A percentile compares a stretch with the other conserved stretches of the same genome.
These are phyloP conservation scores for Cataglyphis livida DNA, from an alignment of 2,888 invertebrate genomes.

Conservation along the genomic window DNA sequence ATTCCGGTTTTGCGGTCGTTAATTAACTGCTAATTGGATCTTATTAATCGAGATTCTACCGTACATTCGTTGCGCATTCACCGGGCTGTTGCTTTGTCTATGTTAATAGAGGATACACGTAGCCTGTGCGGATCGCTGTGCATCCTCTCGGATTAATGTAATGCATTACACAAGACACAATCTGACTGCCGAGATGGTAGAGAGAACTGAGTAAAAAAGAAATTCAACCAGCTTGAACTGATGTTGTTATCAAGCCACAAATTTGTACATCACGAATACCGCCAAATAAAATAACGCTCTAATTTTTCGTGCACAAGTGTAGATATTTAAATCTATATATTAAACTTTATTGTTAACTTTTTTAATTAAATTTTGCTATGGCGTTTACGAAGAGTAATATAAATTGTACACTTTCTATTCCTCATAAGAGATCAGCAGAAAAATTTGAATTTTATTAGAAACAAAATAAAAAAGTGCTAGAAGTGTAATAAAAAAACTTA, in stretches of 20 bases:
- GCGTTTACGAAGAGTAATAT: not conserved
- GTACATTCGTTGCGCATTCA: constrained; percentile 27
- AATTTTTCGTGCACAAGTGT: not conserved
- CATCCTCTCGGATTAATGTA: not conserved
- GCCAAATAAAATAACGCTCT: not conserved
- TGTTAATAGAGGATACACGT: constrained; percentile 34
- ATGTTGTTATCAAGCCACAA: not conserved
- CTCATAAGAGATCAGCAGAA: not conserved
- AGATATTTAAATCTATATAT: not conserved
- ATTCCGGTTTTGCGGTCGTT: constrained; percentile 38
- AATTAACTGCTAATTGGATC: constrained; percentile 58
- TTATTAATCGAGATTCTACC: constrained; percentile 48
- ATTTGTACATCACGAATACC: not conserved
- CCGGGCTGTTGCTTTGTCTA: constrained; percentile 31
- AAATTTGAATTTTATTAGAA: not conserved
- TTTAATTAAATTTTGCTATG: not conserved
- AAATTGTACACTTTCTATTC: not conserved
- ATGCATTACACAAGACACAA: constrained; percentile 3
- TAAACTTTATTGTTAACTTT: not conserved
- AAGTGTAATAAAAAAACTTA: not conserved
- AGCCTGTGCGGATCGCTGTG: constrained; percentile 4
- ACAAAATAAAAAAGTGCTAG: not conserved
- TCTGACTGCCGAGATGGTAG: not conserved
- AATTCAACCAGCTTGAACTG: not conserved
- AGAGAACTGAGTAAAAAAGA: not conserved